Evolutionary conservation across 2,888 invertebrate species (phyloP).

Genomic region (Oxytorus armatus): DNA sequence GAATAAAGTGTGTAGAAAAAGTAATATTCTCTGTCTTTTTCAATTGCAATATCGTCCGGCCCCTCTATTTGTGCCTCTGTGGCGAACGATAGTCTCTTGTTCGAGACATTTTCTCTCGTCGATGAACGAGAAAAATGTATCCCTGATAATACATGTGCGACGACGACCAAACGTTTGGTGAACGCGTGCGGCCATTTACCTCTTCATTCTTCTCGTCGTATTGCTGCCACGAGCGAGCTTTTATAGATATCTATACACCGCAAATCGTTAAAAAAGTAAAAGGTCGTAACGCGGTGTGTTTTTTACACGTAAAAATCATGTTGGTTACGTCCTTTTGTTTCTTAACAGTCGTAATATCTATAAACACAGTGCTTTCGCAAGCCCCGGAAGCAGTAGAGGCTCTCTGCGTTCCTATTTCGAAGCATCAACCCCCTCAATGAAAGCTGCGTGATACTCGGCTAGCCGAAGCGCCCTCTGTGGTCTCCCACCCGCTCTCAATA

Average conservation of each 20-base stretch:
- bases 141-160: too few relatives aligned
- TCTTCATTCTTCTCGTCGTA: constrained; percentile 60
- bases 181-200: constrained; percentile 53
- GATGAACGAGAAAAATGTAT: background rate
- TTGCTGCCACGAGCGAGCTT: constrained; percentile 56
- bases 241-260: background rate
- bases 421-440: constrained; percentile 72
- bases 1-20: constrained; percentile 3
- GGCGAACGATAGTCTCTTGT: constrained; percentile 21
- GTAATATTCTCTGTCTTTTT: constrained; percentile 22
- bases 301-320: background rate
- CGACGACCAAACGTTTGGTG: constrained; percentile 19
- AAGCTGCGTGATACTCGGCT: background rate
- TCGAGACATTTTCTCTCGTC: constrained; percentile 8
- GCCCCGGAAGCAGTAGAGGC: constrained; percentile 31
- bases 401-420: constrained; percentile 71
- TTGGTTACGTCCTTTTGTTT: background rate
- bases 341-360: background rate
- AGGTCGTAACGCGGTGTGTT: background rate
- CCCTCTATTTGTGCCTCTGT: constrained; percentile 58
- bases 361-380: constrained; percentile 7
- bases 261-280: background rate
- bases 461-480: constrained; percentile 35
- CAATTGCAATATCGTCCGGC: constrained; percentile 40
- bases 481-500: constrained; percentile 32